Percentiles rank a stretch among this genome's conserved stretches.
These are phyloP conservation scores for Rotaria magnacalcarata DNA, from an alignment of 2,888 invertebrate species.

Conservation along the genomic window DNA sequence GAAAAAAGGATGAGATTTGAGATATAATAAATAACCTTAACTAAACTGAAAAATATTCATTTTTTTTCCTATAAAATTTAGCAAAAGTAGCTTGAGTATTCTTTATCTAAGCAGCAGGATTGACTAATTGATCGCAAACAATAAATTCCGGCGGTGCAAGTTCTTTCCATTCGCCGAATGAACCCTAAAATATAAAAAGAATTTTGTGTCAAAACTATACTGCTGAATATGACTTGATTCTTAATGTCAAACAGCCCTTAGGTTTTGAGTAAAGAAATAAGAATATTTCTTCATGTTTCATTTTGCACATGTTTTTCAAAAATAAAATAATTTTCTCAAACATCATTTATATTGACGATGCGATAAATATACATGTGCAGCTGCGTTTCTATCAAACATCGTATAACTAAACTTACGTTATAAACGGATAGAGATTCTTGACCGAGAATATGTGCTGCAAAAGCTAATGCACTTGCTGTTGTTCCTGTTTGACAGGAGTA, in stretches of 20 bases:
- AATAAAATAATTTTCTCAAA: not conserved
- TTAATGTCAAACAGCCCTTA: slow-evolving; percentile 21
- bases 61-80: too few species aligned
- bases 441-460: slow-evolving; percentile 51
- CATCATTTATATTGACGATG: slow-evolving; percentile 11
- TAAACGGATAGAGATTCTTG: slow-evolving; percentile 52
- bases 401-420: slow-evolving; percentile 49
- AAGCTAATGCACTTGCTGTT: slow-evolving; percentile 51
- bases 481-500: slow-evolving; percentile 50
- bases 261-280: not conserved
- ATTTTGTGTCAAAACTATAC: slow-evolving; percentile 31
- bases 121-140: not conserved
- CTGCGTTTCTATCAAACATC: not conserved
- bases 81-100: too few species aligned
- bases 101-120: not conserved
- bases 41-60: too few species aligned
- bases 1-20: too few species aligned
- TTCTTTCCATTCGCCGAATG: not conserved
- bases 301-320: not conserved
- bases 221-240: not conserved
- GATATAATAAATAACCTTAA: too few species aligned
- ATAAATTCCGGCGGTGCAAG: not conserved
- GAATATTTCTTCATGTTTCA: not conserved
- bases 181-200: slow-evolving; percentile 19
- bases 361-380: not conserved